Conservation (phyloP, 2,888 invertebrate species). For the Lumbricus terrestris region DNA sequence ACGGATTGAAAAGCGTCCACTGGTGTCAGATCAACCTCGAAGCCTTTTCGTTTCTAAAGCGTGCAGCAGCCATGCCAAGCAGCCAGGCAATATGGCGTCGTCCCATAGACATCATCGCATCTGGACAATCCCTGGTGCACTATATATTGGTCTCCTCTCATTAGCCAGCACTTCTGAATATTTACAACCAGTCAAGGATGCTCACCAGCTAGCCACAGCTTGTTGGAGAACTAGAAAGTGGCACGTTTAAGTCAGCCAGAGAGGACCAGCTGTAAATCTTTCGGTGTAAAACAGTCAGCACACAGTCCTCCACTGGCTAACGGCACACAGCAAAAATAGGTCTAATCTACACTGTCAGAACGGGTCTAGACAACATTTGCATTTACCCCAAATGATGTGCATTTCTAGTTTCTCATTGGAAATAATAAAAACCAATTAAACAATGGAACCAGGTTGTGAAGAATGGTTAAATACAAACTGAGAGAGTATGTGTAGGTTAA, state of each 20-base stretch:
- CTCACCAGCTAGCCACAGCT: background rate
- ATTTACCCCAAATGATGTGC: background rate
- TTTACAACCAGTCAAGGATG: background rate
- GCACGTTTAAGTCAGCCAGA: background rate
- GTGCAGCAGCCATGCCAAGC: background rate
- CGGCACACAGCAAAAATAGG: background rate
- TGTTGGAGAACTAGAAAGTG: slow-evolving; percentile 10
- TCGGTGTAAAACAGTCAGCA: background rate
- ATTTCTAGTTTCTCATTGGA: background rate
- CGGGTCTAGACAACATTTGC: background rate
- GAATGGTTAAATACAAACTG: background rate
- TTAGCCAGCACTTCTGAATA: background rate
- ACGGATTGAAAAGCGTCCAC: background rate
- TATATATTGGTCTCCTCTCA: background rate
- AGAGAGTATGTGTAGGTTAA: too few relatives aligned
- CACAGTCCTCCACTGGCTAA: background rate
- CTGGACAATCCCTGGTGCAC: background rate
- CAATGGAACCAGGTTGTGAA: background rate
- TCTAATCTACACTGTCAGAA: background rate
- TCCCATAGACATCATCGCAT: background rate
- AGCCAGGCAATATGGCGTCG: background rate
- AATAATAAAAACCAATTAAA: background rate
- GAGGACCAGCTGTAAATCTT: slow-evolving; percentile 3
- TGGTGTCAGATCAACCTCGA: slow-evolving; percentile 3
- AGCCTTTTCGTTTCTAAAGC: background rate